Evolutionary conservation across 2,797 vertebrate genomes (phyloP).

Genomic region (Aphelocoma californica): DNA sequence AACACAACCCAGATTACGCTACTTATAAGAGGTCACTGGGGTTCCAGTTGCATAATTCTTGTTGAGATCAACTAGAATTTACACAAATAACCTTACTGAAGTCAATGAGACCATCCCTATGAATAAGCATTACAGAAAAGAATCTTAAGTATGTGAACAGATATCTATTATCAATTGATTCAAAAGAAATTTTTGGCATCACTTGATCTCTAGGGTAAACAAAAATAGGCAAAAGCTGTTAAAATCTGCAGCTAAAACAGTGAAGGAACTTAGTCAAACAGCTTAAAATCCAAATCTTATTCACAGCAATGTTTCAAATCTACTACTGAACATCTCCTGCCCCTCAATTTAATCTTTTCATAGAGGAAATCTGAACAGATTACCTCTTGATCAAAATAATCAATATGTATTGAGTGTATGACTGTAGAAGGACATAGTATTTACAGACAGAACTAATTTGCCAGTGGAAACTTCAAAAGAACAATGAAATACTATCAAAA

Average conservation of each 20-base stretch:
- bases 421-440: not conserved
- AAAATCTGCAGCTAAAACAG: not conserved
- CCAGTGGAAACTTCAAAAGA: not conserved
- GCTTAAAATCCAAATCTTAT: not conserved
- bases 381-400: not conserved
- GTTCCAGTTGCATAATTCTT: slow-evolving; percentile 30
- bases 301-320: not conserved
- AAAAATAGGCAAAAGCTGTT: not conserved
- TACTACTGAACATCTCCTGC: not conserved
- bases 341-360: not conserved
- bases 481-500: not conserved
- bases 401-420: not conserved
- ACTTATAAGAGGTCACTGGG: slow-evolving; percentile 15
- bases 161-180: not conserved
- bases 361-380: not conserved
- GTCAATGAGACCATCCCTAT: not conserved
- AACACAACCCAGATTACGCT: slow-evolving; percentile 20
- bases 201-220: not conserved
- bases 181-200: not conserved
- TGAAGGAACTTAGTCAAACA: not conserved
- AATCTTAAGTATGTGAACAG: not conserved
- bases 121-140: not conserved
- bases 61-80: slow-evolving; percentile 28
- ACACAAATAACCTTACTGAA: slow-evolving; percentile 22
- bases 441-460: not conserved